Evolutionary conservation across 2,113 vertebrate genomes (phyloP), one percentile per base, ranked within the genome.

Genomic region (Pseudorasbora parva): DNA sequence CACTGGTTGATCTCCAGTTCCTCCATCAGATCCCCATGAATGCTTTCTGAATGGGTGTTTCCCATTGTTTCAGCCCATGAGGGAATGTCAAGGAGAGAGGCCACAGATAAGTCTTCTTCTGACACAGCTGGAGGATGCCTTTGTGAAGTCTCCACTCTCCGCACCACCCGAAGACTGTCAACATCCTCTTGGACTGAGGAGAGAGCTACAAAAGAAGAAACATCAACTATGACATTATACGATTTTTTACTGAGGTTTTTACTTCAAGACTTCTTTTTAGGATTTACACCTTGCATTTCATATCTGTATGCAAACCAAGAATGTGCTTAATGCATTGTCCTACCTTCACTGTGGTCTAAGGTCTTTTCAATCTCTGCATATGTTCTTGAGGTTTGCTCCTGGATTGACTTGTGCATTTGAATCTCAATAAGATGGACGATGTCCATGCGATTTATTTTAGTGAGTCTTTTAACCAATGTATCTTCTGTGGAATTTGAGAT

Each of bases 381-480:
- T 0, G 95, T 94, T 71, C 95, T 95, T 6, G 93, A 89, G 57
- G 94, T 89, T 37, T 93, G 96, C 64, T 93, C 95, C 90, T 94
- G 95, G 73, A 90, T 14, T 0, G 95, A 93, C 88, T 98, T 96
- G 21, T 94, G 93, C 86, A 95, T 94, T 78, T 95, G 96, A 77
- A 94, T 96, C 91, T 98, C 96, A 94, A 99, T 96, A 5, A 99
- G 95, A 90, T 98, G 97, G 41, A 98, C 97, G 0, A 99, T 99
- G 88, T 99, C 97, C 97, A 99, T 98, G 19, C 98, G 95, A 88
- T 99, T 98, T 90, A 99, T 98, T 92, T 96, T 98, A 1, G 97
- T 98, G n/a, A 99, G 95, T 88, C 95, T 97, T 11, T 96, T 96
- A 60, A 96, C 95, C 87, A 99, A 93, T 72, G 78, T 95, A 64